These are phyloP conservation scores for Argya squamiceps DNA, from an alignment of 2,797 vertebrate genomes.

Conservation along the genomic window DNA sequence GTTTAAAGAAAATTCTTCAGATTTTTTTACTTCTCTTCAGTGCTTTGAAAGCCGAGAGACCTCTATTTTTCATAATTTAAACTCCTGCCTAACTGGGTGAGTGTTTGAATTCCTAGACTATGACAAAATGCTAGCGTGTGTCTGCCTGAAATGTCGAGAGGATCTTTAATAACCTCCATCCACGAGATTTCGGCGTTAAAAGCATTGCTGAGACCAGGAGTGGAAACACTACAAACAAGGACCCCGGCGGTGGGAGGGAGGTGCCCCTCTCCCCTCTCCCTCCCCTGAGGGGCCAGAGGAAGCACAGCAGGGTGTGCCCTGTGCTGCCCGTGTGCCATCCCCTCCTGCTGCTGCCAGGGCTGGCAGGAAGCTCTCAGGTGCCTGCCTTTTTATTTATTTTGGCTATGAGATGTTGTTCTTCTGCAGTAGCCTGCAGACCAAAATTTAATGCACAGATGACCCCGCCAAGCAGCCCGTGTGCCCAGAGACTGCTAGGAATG, in stretches of 20 bases:
- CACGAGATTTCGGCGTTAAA: slow-evolving; percentile 27
- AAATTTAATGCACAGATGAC: slow-evolving; percentile 7
- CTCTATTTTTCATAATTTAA: slow-evolving; percentile 75
- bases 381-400: slow-evolving; percentile 46
- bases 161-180: slow-evolving; percentile 72
- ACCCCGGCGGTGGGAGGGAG: slow-evolving; percentile 5
- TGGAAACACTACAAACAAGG: slow-evolving; percentile 37
- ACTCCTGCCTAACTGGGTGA: slow-evolving; percentile 72
- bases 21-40: slow-evolving; percentile 64
- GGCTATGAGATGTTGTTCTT: slow-evolving; percentile 8
- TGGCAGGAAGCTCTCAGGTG: slow-evolving; percentile 51
- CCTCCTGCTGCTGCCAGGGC: not conserved
- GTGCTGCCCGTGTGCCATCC: not conserved
- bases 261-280: not conserved
- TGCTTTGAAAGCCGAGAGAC: slow-evolving; percentile 69
- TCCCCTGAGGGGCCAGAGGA: not conserved
- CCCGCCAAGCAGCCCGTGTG: not conserved
- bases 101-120: slow-evolving; percentile 80
- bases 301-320: not conserved
- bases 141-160: slow-evolving; percentile 79
- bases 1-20: slow-evolving; percentile 58
- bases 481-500: not conserved
- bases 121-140: slow-evolving; percentile 76
- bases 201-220: slow-evolving; percentile 59
- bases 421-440: slow-evolving; percentile 33